These are phyloP conservation scores for Actinostola sp. DNA, from an alignment of 92 coral and sea anemone genomes.

Conservation along the genomic window DNA sequence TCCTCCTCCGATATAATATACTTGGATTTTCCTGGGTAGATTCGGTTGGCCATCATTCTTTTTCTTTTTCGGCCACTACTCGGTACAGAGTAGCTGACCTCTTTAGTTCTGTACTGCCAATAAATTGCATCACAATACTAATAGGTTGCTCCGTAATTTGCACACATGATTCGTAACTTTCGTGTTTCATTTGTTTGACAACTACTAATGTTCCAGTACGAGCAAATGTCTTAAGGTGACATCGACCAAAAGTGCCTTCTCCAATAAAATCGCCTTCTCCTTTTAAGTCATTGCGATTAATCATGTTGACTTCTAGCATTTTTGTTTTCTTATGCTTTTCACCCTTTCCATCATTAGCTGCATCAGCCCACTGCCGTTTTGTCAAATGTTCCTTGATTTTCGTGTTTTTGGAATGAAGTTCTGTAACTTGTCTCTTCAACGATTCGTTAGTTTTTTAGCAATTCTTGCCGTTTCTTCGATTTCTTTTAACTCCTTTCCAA, in stretches of 20 bases:
- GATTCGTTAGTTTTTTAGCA: no score
- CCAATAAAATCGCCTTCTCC: slow-evolving; percentile 27
- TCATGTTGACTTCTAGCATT: slow-evolving; percentile 5
- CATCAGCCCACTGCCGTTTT: neutral
- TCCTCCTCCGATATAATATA: no score
- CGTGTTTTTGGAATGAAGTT: neutral
- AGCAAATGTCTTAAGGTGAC: slow-evolving; percentile 22
- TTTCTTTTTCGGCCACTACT: slow-evolving; percentile 17
- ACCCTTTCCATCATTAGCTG: neutral
- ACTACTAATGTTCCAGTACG: slow-evolving; percentile 28
- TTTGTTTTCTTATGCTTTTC: neutral
- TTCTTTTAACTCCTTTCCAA: no score
- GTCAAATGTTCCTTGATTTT: neutral
- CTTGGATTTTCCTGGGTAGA: no score
- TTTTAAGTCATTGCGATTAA: slow-evolving; percentile 16
- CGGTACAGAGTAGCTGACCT: neutral
- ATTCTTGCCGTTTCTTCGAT: no score
- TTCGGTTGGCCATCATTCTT: neutral
- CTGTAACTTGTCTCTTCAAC: neutral
- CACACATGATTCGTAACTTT: slow-evolving; percentile 22
- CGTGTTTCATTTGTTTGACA: slow-evolving; percentile 27
- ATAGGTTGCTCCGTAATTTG: slow-evolving; percentile 19
- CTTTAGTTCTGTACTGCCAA: slow-evolving; percentile 14
- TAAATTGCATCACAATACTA: slow-evolving; percentile 37
- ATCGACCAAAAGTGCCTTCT: slow-evolving; percentile 54